Percentiles rank a stretch among this genome's conserved stretches.
Evolutionary conservation across 2,113 vertebrate genomes (phyloP).

Genomic region (Cyphomyrus discorhynchus): DNA sequence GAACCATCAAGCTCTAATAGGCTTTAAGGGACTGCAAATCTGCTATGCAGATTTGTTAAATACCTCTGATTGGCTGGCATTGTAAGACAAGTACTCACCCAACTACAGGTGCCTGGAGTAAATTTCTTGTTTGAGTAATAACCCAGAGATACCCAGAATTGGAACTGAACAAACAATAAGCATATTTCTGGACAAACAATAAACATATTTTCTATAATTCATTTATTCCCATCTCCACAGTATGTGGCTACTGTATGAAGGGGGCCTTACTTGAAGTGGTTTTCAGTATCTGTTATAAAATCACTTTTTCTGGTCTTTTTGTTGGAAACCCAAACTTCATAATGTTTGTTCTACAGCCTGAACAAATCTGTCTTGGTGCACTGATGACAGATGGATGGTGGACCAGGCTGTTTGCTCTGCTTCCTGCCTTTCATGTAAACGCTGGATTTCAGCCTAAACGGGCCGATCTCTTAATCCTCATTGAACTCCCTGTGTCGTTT

Average conservation of each 20-base stretch:
- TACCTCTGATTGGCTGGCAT: slow-evolving; percentile 29
- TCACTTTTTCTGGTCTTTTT: not conserved
- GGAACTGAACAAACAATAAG: no score
- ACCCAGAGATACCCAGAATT: slow-evolving; percentile 25
- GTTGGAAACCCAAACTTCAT: slow-evolving; percentile 1
- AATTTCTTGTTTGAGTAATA: slow-evolving; percentile 38
- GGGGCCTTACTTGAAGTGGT: not conserved
- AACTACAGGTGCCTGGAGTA: slow-evolving; percentile 34
- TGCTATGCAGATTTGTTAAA: slow-evolving; percentile 21
- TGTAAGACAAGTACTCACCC: slow-evolving; percentile 32
- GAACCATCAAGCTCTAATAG: slow-evolving; percentile 37
- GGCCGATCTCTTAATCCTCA: not conserved
- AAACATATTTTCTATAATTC: not conserved
- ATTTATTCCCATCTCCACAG: not conserved
- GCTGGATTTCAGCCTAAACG: not conserved
- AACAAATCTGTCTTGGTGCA: not conserved
- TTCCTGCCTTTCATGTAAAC: not conserved
- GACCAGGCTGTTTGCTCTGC: not conserved
- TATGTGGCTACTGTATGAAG: not conserved
- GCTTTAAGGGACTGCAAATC: slow-evolving; percentile 40
- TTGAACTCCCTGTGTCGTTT: not conserved
- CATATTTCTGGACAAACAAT: not conserved
- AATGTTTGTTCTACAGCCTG: not conserved
- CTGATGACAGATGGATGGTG: not conserved
- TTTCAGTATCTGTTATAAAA: slow-evolving; percentile 13